phyloP scores from a whole-genome alignment of 2,888 invertebrate genomes.

The Caenorhabditis sp. region DNA sequence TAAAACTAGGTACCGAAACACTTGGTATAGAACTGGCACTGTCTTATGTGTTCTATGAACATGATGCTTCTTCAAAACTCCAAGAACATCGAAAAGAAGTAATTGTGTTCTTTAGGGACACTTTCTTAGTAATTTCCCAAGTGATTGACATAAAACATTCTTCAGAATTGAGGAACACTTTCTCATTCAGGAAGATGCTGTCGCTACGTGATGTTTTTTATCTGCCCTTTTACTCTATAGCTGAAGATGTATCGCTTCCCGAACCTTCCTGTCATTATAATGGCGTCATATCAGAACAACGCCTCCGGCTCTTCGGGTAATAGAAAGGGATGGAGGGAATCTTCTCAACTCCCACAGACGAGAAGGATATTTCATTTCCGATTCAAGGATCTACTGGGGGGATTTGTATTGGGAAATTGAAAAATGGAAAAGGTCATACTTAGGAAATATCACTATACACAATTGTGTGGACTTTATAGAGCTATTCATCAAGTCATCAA shows the following conservation, averaged over 20 bases:
- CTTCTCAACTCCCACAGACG: background rate
- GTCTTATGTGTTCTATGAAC: too few relatives aligned
- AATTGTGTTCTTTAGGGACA: background rate
- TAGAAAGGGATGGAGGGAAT: background rate
- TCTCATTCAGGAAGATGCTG: background rate
- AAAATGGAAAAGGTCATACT: too few relatives aligned
- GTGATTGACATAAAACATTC: background rate
- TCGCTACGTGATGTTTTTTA: constrained; percentile 1
- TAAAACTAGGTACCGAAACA: too few relatives aligned
- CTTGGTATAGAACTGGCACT: too few relatives aligned
- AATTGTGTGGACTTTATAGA: too few relatives aligned
- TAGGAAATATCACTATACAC: too few relatives aligned
- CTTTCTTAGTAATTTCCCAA: background rate
- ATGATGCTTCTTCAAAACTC: background rate
- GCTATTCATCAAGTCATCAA: too few relatives aligned
- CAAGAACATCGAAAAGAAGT: too few relatives aligned
- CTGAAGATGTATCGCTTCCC: constrained; percentile 9
- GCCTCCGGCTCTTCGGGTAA: constrained; percentile 17
- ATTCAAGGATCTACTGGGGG: background rate
- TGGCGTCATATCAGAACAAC: constrained; percentile 45
- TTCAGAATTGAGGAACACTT: background rate
- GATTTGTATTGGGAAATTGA: too few relatives aligned
- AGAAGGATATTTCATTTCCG: background rate
- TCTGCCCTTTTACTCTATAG: background rate
- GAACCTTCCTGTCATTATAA: constrained; percentile 35